A percentile compares a stretch with the other conserved stretches of the same genome.
These are phyloP conservation scores for Oscheius sp. DNA, from an alignment of 2,888 invertebrate genomes.

Conservation along the genomic window DNA sequence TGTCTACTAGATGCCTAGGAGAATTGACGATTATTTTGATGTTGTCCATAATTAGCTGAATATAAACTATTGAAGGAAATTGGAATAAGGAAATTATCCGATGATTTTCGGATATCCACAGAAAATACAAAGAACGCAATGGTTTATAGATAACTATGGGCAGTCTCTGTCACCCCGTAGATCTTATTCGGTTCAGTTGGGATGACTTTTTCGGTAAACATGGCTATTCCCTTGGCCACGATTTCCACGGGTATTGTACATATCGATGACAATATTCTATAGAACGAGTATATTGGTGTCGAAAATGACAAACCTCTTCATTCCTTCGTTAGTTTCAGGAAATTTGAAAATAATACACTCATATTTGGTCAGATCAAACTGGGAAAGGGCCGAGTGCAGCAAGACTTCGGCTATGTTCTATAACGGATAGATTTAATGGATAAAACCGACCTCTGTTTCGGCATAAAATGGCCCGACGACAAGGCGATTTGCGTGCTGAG, in stretches of 20 bases:
- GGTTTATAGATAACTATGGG: constrained; percentile 20
- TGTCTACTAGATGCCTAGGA: background rate
- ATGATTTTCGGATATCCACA: no score
- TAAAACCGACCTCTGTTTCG: background rate
- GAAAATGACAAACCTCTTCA: constrained; percentile 2
- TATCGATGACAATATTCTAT: background rate
- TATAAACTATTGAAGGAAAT: no score
- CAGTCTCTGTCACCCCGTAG: constrained; percentile 19
- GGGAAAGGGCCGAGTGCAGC: constrained; percentile 1
- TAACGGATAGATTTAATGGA: background rate
- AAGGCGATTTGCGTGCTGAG: constrained; percentile 15
- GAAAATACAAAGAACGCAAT: no score
- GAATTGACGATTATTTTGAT: background rate
- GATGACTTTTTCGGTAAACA: constrained; percentile 12
- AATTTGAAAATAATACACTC: constrained; percentile 17
- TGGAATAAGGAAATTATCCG: no score
- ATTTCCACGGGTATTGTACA: background rate
- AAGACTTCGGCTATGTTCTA: constrained; percentile 14
- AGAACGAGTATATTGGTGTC: background rate
- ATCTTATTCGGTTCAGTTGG: background rate
- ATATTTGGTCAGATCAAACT: background rate
- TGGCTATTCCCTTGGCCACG: constrained; percentile 5
- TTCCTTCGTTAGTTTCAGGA: constrained; percentile 8
- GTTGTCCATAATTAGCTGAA: background rate
- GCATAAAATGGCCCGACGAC: constrained; percentile 28